Evolutionary conservation across 2,888 invertebrate genomes (phyloP), one percentile per base, ranked within the genome.

Genomic region (Caenorhabditis sp.): DNA sequence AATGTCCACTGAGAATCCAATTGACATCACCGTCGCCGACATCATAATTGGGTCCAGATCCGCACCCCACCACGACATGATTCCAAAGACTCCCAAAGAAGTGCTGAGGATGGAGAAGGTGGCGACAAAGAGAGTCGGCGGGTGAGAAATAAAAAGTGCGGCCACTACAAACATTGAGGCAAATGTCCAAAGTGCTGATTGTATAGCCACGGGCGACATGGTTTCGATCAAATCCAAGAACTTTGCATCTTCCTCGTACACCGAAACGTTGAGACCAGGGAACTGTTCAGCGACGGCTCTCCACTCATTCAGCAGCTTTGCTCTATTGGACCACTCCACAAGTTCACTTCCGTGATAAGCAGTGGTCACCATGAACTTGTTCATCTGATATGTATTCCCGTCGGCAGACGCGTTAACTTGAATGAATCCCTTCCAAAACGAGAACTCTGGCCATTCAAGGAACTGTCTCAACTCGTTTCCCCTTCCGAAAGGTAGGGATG

Each of bases 1-100:
- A 20, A 88, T 88, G 71, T 88, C 88, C 9, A 88, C 88, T 7
- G 84, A 81, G 72, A 88, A 88, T n/a, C 88, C 88, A 39, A 88
- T 88, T 6, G 82, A 83, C 88, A 88, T 88, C 2, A 88, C 86
- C 7, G 83, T 83, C 0, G 87, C 83, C 11, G 84, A 82, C 87
- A 88, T 87, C 66, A 86, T 80, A 41, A 88, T 86, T 30, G 88
- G 88, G 71, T 88, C 88, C 24, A 88, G 62, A 41, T 86, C 85
- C 1, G 85, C 84, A 15, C 87, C 87, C 83, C 83, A 82, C 82
- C 87, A 83, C 0, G 88, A 83, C 78, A 88, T 83, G 22, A 85
- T 79, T 17, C 88, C 88, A 59, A 88, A 88, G 2, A 89, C 88
- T 17, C 88, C 87, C 5, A 87, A 43, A 41, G 87, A 86, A 0